phyloP scores from a whole-genome alignment of 2,888 invertebrate genomes.

The Fragum sueziense region DNA sequence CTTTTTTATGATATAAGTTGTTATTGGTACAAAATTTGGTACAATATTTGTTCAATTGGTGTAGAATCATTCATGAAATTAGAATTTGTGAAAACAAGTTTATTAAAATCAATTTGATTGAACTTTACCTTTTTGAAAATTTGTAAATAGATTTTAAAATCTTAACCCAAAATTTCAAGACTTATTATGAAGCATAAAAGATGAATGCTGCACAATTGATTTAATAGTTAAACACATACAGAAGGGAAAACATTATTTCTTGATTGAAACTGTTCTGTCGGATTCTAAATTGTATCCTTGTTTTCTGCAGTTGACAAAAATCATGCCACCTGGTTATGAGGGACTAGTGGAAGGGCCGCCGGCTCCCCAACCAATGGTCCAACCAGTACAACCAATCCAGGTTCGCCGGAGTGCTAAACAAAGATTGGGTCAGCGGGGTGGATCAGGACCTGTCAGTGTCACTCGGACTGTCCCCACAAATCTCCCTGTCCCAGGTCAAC shows the following conservation, averaged over 20 bases:
- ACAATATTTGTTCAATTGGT: too few species aligned
- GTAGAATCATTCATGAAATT: too few species aligned
- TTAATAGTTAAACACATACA: too few species aligned
- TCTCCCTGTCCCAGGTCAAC: conserved; percentile 4
- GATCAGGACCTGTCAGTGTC: conserved; percentile 24
- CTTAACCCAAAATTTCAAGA: too few species aligned
- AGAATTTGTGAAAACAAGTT: too few species aligned
- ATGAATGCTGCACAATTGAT: too few species aligned
- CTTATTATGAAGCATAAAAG: too few species aligned
- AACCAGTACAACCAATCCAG: conserved; percentile 4
- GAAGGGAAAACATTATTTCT: not conserved
- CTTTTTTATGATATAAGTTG: too few species aligned
- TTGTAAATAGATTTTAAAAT: too few species aligned
- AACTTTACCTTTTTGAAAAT: too few species aligned
- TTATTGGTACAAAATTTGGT: too few species aligned
- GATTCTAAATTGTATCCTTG: conserved; percentile 23
- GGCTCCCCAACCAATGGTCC: conserved; percentile 4
- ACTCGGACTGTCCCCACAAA: conserved; percentile 44
- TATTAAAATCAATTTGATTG: too few species aligned
- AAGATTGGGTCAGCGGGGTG: conserved; percentile 37
- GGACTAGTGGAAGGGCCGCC: conserved; percentile 29
- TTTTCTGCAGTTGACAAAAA: conserved; percentile 53
- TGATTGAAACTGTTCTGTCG: not conserved
- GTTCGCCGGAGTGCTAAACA: conserved; percentile 31
- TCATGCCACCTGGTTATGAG: conserved; percentile 65